Conservation (phyloP, 1,140 invertebrate species). For the Drosophila chauvacae region DNA sequence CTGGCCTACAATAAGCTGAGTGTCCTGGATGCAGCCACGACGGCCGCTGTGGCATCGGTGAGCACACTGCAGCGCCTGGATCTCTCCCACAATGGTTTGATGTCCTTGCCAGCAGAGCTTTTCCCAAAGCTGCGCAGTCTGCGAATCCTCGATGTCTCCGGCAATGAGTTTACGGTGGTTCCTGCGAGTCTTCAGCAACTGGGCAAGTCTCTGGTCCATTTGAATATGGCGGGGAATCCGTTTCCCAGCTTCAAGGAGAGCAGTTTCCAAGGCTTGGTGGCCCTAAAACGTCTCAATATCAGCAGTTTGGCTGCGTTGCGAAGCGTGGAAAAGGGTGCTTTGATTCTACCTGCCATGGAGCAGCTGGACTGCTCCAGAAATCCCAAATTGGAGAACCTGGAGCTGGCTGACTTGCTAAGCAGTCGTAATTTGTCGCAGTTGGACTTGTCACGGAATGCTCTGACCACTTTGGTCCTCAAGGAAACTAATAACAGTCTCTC, state of each 20-base stretch:
- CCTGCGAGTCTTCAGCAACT: constrained; percentile 86
- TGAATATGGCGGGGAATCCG: constrained; percentile 87
- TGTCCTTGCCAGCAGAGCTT: constrained; percentile 85
- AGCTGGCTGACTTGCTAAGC: constrained; percentile 51
- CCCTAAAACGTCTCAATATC: constrained; percentile 86
- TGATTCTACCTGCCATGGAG: constrained; percentile 82
- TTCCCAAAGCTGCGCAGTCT: constrained; percentile 85
- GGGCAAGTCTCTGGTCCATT: constrained; percentile 85
- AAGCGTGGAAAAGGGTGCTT: constrained; percentile 85
- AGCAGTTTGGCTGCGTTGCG: constrained; percentile 86
- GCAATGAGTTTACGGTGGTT: constrained; percentile 86
- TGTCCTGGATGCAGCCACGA: constrained; percentile 87
- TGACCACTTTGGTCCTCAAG: constrained; percentile 83
- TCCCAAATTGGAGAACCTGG: constrained; percentile 61
- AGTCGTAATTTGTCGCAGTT: constrained; percentile 67
- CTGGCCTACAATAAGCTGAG: constrained; percentile 89
- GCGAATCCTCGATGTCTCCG: constrained; percentile 86
- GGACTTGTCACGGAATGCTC: constrained; percentile 85
- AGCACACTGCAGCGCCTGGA: constrained; percentile 85
- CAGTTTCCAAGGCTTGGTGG: constrained; percentile 86
- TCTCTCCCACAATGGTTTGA: constrained; percentile 86
- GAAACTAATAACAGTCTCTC: not conserved
- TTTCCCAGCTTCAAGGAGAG: constrained; percentile 86
- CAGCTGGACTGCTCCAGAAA: constrained; percentile 69
- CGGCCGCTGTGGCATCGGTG: constrained; percentile 87